Evolutionary conservation across 2,113 vertebrate genomes (phyloP).

Genomic region (Collichthys lucidus): DNA sequence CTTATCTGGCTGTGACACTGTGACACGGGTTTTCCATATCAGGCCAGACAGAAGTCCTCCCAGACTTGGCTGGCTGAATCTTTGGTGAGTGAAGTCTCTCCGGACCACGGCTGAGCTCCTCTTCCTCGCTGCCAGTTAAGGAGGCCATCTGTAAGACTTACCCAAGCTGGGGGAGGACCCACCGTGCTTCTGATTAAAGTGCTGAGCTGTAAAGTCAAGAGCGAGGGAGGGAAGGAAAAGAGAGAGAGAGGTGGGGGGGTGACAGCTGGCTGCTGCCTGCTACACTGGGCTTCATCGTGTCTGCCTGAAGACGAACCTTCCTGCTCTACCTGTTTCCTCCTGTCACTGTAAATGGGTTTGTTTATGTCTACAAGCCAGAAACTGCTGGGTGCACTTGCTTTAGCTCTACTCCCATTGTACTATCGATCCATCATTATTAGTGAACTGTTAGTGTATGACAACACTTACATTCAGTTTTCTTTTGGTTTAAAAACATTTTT

Average conservation of each 20-base stretch:
- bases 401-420: slow-evolving; percentile 1
- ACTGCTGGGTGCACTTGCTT: background rate
- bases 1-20: slow-evolving; percentile 53
- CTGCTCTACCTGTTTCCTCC: slow-evolving; percentile 52
- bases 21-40: slow-evolving; percentile 52
- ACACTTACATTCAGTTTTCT: background rate
- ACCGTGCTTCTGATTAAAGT: slow-evolving; percentile 64
- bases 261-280: slow-evolving; percentile 51
- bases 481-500: background rate
- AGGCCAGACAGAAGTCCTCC: slow-evolving; percentile 46
- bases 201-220: slow-evolving; percentile 64
- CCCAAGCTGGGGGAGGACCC: slow-evolving; percentile 48
- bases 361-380: slow-evolving; percentile 41
- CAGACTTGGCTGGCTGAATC: slow-evolving; percentile 23
- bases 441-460: background rate
- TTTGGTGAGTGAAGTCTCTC: slow-evolving; percentile 49
- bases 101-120: slow-evolving; percentile 44
- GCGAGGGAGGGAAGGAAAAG: background rate
- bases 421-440: slow-evolving; percentile 31
- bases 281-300: slow-evolving; percentile 45
- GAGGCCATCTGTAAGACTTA: slow-evolving; percentile 62
- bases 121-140: slow-evolving; percentile 62
- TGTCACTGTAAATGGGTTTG: slow-evolving; percentile 59
- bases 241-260: background rate
- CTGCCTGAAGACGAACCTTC: slow-evolving; percentile 50